Base-by-base conservation (phyloP, 2,888 invertebrate species). In the Drosophila incognita region DNA sequence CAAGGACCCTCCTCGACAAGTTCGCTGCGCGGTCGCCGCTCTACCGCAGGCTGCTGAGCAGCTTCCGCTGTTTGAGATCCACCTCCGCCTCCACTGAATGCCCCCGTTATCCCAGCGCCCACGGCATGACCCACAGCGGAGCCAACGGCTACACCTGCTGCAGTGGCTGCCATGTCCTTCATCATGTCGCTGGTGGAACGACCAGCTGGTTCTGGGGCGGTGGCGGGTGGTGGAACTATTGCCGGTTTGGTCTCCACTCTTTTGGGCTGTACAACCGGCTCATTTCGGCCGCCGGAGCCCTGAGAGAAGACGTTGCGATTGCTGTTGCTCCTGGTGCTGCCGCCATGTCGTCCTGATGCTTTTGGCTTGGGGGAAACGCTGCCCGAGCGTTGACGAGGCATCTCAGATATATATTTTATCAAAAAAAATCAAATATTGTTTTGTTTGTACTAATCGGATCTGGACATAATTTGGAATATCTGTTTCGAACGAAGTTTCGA, bases 51-150 rank as follows among this genome's bases (percentile, higher is more conserved):
- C 8, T 71, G 54, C n/a, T 46, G 38, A 21, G 57, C 29, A 27
- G 13, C 24, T 0, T 11, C 27, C 8, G 52, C 46, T 29, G 53
- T 21, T 35, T 68, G 59, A 2, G 56, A 56, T 36, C 60, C 53
- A 27, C 48, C 53, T 2, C 82, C 71, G 21, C 78, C 59, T 0
- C 82, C 88, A 58, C 83, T 77, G 24, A 89, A 82, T 27, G 83
- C 74, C 4, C 79, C 74, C 0, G 83, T 85, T 11, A 87, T 80
- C 42, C 87, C 76, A 21, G 89, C 85, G 4, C 87, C 87, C 27
- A 87, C 87, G 2, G 83, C 89, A 62, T 87, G 87, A 2, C 87
- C 87, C 36, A 87, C 89, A 2, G 87, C 87, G 0, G 87, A 87
- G 46, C 87, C 87, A 10, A 85, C 87, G 13, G 87, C 87, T 6